Evolutionary conservation across 2,113 vertebrate species (phyloP), one percentile per base, ranked within the genome.

Genomic region (Tragelaphus strepsiceros): DNA sequence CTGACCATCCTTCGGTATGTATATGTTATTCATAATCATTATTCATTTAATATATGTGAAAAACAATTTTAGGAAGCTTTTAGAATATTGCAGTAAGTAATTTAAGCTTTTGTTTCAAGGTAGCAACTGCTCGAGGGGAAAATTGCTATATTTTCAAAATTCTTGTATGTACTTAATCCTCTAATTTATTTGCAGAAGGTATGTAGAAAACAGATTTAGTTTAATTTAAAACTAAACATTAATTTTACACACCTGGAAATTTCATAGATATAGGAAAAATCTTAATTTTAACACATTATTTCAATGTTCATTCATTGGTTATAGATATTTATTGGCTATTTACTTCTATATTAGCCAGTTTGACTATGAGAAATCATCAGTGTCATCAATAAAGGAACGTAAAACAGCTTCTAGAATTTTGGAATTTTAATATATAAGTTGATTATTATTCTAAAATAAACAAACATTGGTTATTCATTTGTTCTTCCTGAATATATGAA

Each of bases 1-100:
- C 97, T 99, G 91, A 94, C 97, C 51, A 98, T 99, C 90, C 97
- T 99, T 82, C 98, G 98, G 99, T 99, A 98, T 0, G 94, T 93
- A 89, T 93, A 32, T 88, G 49, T 80, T 54, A 88, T 30, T 67
- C 8, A 90, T 64, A 93, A 62, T 39, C 78, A n/a, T 81, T 90
- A 58, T 64, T 71, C 7, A 87, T 83, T 97, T 94, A 71, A 32
- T 71, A 59, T 0, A 51, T 58, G 83, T 89, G 26, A 96, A 88
- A 92, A 22, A 11, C 49, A 71, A 61, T 67, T 91, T 96, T 86
- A 91, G 30, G 62, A 93, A 97, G 5, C 83, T 54, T 94, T 96
- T 61, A 92, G 10, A 95, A 88, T 90, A 51, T 88, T 92, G 5
- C 28, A 67, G 22, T 80, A 86, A 96, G 83, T 74, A 0, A 59